phyloP scores from a whole-genome alignment of 2,797 vertebrate genomes.

The Tympanoctomys barrerae region DNA sequence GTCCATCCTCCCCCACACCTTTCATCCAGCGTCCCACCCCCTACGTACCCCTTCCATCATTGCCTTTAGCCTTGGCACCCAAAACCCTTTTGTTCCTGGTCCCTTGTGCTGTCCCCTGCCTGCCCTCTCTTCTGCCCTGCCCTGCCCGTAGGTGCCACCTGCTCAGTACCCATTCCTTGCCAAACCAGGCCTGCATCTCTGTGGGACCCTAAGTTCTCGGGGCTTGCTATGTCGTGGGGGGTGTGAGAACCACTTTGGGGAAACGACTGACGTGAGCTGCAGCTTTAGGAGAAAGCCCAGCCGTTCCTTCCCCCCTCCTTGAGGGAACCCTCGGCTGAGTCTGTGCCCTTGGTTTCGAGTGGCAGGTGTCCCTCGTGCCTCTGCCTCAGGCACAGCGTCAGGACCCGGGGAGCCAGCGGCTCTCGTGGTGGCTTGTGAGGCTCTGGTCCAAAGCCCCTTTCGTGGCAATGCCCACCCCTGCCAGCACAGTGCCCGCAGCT shows the following conservation, averaged over 20 bases:
- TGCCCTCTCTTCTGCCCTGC: neutral
- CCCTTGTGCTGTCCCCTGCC: rapidly evolving
- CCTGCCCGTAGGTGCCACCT: too few relatives aligned
- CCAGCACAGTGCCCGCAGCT: neutral
- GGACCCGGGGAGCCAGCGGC: neutral
- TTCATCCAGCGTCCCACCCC: too few relatives aligned
- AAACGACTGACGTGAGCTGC: conserved; percentile 32
- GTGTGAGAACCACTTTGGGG: neutral
- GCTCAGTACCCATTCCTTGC: rapidly evolving
- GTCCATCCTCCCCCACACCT: too few relatives aligned
- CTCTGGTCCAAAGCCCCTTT: neutral
- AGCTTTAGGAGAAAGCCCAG: conserved; percentile 61
- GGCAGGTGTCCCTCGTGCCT: rapidly evolving
- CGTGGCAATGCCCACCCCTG: neutral
- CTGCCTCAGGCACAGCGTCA: neutral
- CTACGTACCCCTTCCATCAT: too few relatives aligned
- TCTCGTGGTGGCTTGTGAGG: neutral
- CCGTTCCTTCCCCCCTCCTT: neutral
- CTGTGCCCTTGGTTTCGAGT: neutral
- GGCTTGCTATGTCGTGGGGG: neutral
- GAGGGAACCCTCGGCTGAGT: neutral
- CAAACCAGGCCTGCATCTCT: neutral
- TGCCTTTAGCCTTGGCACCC: neutral
- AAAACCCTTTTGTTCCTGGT: too few relatives aligned
- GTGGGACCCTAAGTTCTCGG: neutral